A percentile compares a stretch with the other conserved stretches of the same genome.
Conservation (phyloP, 2,888 invertebrate genomes). For the Hipparchia sbordonii region DNA sequence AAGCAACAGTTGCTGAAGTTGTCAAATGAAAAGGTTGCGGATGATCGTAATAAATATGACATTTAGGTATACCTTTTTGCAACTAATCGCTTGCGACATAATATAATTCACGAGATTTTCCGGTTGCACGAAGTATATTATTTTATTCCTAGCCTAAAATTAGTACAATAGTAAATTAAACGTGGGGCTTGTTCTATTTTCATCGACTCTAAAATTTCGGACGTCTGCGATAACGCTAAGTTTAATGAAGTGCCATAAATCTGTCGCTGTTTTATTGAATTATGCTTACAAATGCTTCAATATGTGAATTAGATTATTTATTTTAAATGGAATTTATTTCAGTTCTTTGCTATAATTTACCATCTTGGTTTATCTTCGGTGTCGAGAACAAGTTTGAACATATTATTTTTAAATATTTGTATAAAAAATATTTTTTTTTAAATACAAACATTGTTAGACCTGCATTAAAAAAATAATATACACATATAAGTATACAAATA, state of each 20-base stretch:
- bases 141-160: too few relatives aligned
- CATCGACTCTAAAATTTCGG: background rate
- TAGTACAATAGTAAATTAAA: too few relatives aligned
- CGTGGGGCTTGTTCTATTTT: too few relatives aligned
- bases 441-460: background rate
- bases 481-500: too few relatives aligned
- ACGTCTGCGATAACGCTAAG: background rate
- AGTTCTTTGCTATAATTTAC: background rate
- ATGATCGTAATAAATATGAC: too few relatives aligned
- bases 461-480: background rate
- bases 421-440: background rate
- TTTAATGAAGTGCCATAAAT: conserved; percentile 7
- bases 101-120: too few relatives aligned
- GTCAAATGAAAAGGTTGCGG: too few relatives aligned
- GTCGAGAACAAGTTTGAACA: background rate
- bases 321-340: conserved; percentile 2
- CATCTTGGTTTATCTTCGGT: background rate
- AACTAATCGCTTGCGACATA: too few relatives aligned
- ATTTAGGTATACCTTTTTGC: too few relatives aligned
- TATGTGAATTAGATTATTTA: conserved; percentile 6
- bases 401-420: background rate
- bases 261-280: background rate
- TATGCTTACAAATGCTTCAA: conserved; percentile 11
- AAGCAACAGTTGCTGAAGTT: too few relatives aligned
- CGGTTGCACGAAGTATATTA: too few relatives aligned